A percentile compares a stretch with the other conserved stretches of the same genome.
Conservation (phyloP, 2,888 invertebrate species). For the Eupithecia dodoneata region DNA sequence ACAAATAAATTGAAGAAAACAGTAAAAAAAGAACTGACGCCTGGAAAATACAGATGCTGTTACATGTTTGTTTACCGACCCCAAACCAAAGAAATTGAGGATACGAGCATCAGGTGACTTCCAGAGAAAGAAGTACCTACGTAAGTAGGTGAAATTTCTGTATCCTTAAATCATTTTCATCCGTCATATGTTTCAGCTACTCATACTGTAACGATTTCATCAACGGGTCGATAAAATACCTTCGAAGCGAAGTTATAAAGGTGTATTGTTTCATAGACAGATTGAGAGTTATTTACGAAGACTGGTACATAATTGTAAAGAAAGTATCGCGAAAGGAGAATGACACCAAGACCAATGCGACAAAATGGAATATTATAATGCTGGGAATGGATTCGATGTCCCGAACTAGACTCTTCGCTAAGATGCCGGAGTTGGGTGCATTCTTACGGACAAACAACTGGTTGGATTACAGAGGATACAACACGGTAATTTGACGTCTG, state of each 20-base stretch:
- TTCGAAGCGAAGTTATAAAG: constrained; percentile 57
- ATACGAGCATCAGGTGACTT: not conserved
- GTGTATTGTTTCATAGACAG: constrained; percentile 50
- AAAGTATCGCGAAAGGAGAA: not conserved
- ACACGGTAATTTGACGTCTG: constrained; percentile 40
- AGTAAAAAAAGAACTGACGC: constrained; percentile 48
- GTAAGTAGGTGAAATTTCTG: not conserved
- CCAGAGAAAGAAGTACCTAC: constrained; percentile 35
- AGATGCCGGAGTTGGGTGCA: constrained; percentile 88
- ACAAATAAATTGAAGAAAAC: constrained; percentile 29
- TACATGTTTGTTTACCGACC: constrained; percentile 55
- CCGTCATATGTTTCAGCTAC: constrained; percentile 53
- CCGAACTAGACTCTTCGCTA: constrained; percentile 88
- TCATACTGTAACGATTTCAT: constrained; percentile 52
- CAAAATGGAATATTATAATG: constrained; percentile 85
- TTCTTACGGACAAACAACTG: constrained; percentile 87
- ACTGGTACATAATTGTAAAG: constrained; percentile 53
- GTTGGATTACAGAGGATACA: constrained; percentile 84
- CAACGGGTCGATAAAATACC: constrained; percentile 48
- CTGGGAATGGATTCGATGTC: constrained; percentile 94
- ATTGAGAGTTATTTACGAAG: constrained; percentile 51
- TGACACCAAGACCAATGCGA: constrained; percentile 49
- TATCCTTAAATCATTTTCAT: not conserved
- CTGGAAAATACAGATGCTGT: constrained; percentile 53
- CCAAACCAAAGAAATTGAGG: constrained; percentile 35